Evolutionary conservation across 2,888 invertebrate genomes (phyloP).

Genomic region (Nemapogon koenigi): DNA sequence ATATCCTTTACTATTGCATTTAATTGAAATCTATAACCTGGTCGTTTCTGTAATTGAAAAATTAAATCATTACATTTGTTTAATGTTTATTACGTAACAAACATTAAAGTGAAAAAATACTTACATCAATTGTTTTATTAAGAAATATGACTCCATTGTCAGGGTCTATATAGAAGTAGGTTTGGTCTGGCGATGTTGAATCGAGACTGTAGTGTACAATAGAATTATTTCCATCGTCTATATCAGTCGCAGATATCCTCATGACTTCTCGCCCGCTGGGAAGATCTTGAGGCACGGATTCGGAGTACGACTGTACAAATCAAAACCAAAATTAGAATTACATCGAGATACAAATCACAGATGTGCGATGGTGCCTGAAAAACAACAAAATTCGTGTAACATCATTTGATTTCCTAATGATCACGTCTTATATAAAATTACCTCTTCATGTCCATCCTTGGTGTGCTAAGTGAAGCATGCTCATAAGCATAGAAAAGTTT

Average conservation of each 20-base stretch:
- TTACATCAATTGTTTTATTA: constrained; percentile 69
- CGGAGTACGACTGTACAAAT: constrained; percentile 56
- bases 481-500: constrained; percentile 57
- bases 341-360: too few relatives aligned
- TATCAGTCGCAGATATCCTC: constrained; percentile 91
- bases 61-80: neutral
- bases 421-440: too few relatives aligned
- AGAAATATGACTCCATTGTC: constrained; percentile 85
- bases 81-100: neutral
- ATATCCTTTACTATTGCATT: constrained; percentile 81
- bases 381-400: constrained; percentile 2
- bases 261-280: constrained; percentile 76
- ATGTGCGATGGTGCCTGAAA: constrained; percentile 5
- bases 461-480: constrained; percentile 63
- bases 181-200: constrained; percentile 52
- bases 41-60: constrained; percentile 55
- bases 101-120: constrained; percentile 26
- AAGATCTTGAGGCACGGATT: constrained; percentile 84
- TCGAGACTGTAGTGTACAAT: constrained; percentile 75
- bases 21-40: constrained; percentile 71
- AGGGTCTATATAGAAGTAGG: constrained; percentile 82
- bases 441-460: constrained; percentile 24
- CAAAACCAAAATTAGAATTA: constrained; percentile 3
- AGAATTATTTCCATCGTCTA: constrained; percentile 92
- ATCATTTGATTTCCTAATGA: too few relatives aligned